Base-by-base conservation (phyloP, 2,888 invertebrate genomes). In the Anarsia innoxiella region DNA sequence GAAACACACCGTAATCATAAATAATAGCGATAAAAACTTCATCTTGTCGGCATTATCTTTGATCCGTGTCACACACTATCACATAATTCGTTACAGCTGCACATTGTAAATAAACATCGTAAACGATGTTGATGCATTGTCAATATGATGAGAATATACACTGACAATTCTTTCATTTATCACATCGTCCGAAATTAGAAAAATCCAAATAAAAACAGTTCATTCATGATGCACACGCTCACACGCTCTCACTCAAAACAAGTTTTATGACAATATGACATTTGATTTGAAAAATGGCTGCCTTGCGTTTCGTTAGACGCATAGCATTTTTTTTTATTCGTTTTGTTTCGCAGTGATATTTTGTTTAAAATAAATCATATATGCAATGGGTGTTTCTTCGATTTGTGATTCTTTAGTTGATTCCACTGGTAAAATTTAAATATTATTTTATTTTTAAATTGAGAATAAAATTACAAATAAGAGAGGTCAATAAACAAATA, bases 31-130 rank as follows among this genome's bases (percentile, higher is more conserved):
- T 68, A 74, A 60, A 58, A 67, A 44, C 71, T 70, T 79, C 83
- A 83, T 83, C 56, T 68, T 80, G 66, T 71, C 63, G 56, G 65
- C 67, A 64, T 61, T 59, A 62, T 68, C 62, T 74, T 68, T 59
- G 53, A 66, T 61, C 58, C 46, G 37, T 41, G 39, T 50, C 50
- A 51, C 45, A 47, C 40, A 52, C 46, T 35, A 46, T 51, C 43
- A 49, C 41, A 45, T 32, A 26, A 46, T 41, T 40, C 36, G 36
- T 39, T 26, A 27, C 37, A 37, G 34, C 19, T 34, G 31, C 39
- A 31, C 41, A 36, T 29, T 10, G 10, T 32, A 25, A 14, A 31
- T 29, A 34, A 31, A 28, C 30, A 23, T 26, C 9, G 30, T 32
- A 29, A 26, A 25, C 11, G 14, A 29, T 36, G 14, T 40, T 40